Evolutionary conservation across 2,113 vertebrate species (phyloP).

Genomic region (Tragelaphus imberbis): DNA sequence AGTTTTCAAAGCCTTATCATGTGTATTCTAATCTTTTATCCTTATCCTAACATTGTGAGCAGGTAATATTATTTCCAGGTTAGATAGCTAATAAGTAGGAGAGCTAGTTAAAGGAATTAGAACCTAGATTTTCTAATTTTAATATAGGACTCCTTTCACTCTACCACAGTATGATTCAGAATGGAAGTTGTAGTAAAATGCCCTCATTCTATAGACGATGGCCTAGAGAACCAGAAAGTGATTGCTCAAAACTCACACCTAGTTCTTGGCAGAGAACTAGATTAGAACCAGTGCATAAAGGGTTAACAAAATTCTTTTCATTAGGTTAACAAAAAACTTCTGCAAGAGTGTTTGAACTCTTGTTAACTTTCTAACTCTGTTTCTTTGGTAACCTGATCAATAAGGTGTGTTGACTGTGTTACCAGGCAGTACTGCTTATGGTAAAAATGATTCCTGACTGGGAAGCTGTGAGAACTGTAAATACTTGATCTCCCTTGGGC

Average conservation of each 20-base stretch:
- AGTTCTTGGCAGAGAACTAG: background rate
- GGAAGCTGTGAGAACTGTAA: background rate
- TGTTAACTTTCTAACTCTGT: background rate
- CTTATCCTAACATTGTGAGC: background rate
- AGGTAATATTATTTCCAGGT: background rate
- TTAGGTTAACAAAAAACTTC: background rate
- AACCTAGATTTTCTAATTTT: background rate
- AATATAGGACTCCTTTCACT: background rate
- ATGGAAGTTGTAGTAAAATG: background rate
- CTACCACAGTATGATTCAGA: background rate
- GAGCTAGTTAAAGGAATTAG: background rate
- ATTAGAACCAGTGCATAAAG: background rate
- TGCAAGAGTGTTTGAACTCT: background rate
- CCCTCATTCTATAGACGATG: background rate
- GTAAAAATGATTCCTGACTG: background rate
- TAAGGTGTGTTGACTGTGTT: background rate
- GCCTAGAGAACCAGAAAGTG: background rate
- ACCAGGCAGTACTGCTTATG: background rate
- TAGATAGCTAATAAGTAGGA: background rate
- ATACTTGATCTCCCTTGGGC: background rate
- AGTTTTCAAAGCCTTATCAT: background rate
- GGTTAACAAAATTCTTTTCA: background rate
- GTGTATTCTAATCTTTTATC: background rate
- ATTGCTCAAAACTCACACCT: background rate
- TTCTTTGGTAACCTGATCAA: background rate